Conservation (phyloP, 1,140 invertebrate genomes). For the Eulimnadia texana region DNA sequence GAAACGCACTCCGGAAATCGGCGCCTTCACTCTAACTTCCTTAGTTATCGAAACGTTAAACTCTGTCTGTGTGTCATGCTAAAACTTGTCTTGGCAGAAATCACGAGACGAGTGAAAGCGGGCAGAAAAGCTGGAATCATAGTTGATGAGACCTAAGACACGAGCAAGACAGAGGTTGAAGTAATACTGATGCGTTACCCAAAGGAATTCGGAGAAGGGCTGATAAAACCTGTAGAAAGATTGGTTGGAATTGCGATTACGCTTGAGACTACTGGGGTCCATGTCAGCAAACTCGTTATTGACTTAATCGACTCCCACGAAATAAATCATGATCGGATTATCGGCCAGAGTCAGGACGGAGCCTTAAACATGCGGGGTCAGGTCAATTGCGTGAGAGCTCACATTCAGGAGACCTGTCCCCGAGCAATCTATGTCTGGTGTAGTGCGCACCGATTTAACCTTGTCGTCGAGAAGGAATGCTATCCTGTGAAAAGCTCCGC, state of each 20-base stretch:
- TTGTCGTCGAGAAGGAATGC: background rate
- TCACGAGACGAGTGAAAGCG: background rate
- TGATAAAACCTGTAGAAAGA: no score
- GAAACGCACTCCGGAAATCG: background rate
- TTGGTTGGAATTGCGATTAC: no score
- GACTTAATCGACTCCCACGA: background rate
- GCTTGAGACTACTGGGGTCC: no score
- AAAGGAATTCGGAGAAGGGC: background rate
- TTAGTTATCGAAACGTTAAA: background rate
- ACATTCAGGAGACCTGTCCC: background rate
- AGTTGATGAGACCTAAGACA: background rate
- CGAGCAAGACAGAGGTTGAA: background rate
- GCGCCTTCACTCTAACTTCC: background rate
- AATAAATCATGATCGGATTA: background rate
- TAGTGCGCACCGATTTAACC: background rate
- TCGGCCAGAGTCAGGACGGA: conserved; percentile 1
- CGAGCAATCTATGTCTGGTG: background rate
- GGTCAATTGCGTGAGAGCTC: background rate
- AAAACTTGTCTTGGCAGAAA: background rate
- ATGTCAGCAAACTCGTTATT: background rate
- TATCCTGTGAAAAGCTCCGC: background rate
- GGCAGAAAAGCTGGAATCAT: background rate
- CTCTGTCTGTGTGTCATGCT: background rate
- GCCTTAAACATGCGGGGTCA: background rate
- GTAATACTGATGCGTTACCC: background rate